These are phyloP conservation scores for Triplophysa bombifrons DNA, from an alignment of 2,797 vertebrate genomes.

Conservation along the genomic window DNA sequence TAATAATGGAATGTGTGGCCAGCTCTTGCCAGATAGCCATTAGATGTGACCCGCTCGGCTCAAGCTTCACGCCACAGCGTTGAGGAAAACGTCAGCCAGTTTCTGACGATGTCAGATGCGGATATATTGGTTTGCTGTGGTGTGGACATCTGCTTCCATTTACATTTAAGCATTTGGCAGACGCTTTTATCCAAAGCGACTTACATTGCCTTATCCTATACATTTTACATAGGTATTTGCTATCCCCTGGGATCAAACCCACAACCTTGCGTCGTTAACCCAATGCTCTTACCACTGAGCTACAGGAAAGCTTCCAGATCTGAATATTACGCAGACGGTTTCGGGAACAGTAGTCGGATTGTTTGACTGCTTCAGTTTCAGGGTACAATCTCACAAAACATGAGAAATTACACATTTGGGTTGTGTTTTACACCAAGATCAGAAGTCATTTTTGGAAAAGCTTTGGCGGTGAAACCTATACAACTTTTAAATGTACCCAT, in stretches of 20 bases:
- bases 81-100: constrained; percentile 60
- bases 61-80: constrained; percentile 42
- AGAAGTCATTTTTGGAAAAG: neutral
- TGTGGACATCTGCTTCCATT: neutral
- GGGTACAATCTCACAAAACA: neutral
- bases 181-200: too few species aligned
- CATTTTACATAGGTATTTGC: too few species aligned
- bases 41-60: constrained; percentile 63
- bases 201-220: too few species aligned
- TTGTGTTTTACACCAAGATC: neutral
- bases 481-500: neutral
- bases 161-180: too few species aligned
- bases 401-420: neutral
- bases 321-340: neutral
- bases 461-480: too few species aligned
- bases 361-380: neutral
- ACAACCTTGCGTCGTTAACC: too few species aligned
- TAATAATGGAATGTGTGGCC: constrained; percentile 71
- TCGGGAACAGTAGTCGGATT: neutral
- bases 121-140: constrained; percentile 37
- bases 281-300: too few species aligned
- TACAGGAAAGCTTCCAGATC: too few species aligned
- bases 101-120: constrained; percentile 65
- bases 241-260: too few species aligned
- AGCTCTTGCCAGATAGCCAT: constrained; percentile 64